A percentile compares a stretch with the other conserved stretches of the same genome.
phyloP scores from a whole-genome alignment of 1,140 invertebrate species.

The Bursaphelenchus mucronatus region DNA sequence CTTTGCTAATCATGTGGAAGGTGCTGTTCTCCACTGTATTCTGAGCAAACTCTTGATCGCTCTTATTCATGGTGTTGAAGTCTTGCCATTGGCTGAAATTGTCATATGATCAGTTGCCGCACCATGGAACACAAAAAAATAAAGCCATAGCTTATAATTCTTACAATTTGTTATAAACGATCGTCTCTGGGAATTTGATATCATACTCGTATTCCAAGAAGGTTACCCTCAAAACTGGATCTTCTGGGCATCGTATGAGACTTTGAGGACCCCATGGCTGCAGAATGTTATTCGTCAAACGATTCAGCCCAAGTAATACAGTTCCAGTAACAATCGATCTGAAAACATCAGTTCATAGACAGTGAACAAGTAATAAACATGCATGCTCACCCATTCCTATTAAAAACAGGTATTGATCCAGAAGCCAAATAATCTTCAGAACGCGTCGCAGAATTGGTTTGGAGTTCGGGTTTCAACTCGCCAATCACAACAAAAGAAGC shows the following conservation, averaged over 20 bases:
- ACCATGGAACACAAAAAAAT: background rate
- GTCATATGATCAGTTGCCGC: too few species aligned
- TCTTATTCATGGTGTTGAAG: constrained; percentile 17
- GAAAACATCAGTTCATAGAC: constrained; percentile 7
- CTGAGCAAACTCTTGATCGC: constrained; percentile 30
- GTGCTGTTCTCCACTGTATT: constrained; percentile 26
- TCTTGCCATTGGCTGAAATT: constrained; percentile 30
- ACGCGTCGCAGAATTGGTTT: constrained; percentile 14
- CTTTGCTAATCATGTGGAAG: constrained; percentile 21
- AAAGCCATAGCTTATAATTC: constrained; percentile 3
- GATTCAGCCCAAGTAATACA: constrained; percentile 32
- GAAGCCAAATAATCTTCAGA: constrained; percentile 26
- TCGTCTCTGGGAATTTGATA: constrained; percentile 32
- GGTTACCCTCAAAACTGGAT: constrained; percentile 33
- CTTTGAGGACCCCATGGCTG: constrained; percentile 44
- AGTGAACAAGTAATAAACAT: constrained; percentile 17
- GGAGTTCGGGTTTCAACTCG: background rate
- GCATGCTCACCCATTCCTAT: constrained; percentile 29
- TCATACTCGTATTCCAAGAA: constrained; percentile 43
- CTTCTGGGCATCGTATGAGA: constrained; percentile 30
- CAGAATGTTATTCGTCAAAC: constrained; percentile 27
- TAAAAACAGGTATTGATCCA: constrained; percentile 32
- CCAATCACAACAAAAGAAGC: constrained; percentile 17
- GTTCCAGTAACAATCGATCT: constrained; percentile 44
- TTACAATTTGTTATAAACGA: constrained; percentile 23